Percentiles rank a stretch among this genome's conserved stretches.
Evolutionary conservation across 1,140 invertebrate species (phyloP).

Genomic region (Apis mellifera): DNA sequence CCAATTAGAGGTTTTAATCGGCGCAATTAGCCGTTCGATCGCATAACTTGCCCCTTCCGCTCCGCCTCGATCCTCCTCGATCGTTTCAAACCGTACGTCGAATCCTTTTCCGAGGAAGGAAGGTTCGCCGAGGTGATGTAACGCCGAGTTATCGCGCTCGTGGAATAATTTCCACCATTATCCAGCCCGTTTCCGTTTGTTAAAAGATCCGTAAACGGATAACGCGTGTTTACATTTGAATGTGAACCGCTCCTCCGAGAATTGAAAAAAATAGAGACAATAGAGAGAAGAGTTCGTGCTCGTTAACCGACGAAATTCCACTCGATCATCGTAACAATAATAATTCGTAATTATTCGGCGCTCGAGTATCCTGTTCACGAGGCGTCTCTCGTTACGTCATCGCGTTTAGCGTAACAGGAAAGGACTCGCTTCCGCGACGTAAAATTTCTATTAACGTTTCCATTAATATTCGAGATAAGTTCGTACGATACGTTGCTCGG

Average conservation of each 20-base stretch:
- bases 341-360: neutral
- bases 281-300: neutral
- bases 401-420: neutral
- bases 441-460: neutral
- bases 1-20: slow-evolving; percentile 55
- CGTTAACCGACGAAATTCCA: slow-evolving; percentile 1
- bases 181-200: slow-evolving; percentile 28
- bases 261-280: no score
- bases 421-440: neutral
- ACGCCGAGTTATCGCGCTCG: neutral
- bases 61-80: no score
- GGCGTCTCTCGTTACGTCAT: slow-evolving; percentile 5
- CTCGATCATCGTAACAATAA: neutral
- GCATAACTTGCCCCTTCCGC: slow-evolving; percentile 4
- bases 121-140: slow-evolving; percentile 13
- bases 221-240: slow-evolving; percentile 65
- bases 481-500: no score
- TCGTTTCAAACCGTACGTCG: slow-evolving; percentile 15
- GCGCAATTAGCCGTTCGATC: slow-evolving; percentile 48
- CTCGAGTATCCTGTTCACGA: slow-evolving; percentile 1
- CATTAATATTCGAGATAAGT: neutral
- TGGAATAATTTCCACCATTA: neutral
- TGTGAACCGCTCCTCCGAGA: slow-evolving; percentile 25
- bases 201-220: slow-evolving; percentile 32
- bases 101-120: slow-evolving; percentile 37